Evolutionary conservation across 2,888 invertebrate species (phyloP).

Genomic region (Sturmia bella): DNA sequence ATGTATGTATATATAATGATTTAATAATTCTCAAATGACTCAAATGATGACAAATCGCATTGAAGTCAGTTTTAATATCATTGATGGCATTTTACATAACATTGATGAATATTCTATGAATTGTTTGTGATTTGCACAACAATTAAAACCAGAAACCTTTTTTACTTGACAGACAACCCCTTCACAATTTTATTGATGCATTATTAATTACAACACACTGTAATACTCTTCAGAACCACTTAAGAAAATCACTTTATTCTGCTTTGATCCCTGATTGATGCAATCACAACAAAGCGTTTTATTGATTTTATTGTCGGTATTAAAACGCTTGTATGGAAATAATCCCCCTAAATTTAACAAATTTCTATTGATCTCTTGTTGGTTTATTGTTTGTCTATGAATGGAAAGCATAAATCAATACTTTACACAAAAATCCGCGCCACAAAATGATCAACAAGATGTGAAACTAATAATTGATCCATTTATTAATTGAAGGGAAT

Average conservation of each 20-base stretch:
- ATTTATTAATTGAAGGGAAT: constrained; percentile 34
- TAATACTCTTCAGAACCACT: not conserved
- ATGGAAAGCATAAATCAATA: constrained; percentile 49
- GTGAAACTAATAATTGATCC: constrained; percentile 50
- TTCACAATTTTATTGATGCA: too few species aligned
- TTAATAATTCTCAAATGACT: too few species aligned
- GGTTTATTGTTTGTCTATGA: constrained; percentile 18
- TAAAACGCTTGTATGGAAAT: not conserved
- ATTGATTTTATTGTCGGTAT: constrained; percentile 7
- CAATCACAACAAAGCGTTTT: constrained; percentile 48
- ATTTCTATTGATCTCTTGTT: constrained; percentile 42
- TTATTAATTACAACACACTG: too few species aligned
- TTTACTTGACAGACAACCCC: too few species aligned
- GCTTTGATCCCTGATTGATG: constrained; percentile 50
- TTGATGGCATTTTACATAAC: too few species aligned
- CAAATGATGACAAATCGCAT: too few species aligned
- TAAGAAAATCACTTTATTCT: not conserved
- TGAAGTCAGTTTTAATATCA: too few species aligned
- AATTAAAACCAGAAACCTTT: too few species aligned
- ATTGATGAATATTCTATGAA: too few species aligned
- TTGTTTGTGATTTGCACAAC: too few species aligned
- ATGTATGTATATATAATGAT: too few species aligned
- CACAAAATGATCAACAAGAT: constrained; percentile 68
- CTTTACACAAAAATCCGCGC: constrained; percentile 17
- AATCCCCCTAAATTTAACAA: constrained; percentile 37